Evolutionary conservation across 2,113 vertebrate genomes (phyloP).

Genomic region (Prunella fulvescens): DNA sequence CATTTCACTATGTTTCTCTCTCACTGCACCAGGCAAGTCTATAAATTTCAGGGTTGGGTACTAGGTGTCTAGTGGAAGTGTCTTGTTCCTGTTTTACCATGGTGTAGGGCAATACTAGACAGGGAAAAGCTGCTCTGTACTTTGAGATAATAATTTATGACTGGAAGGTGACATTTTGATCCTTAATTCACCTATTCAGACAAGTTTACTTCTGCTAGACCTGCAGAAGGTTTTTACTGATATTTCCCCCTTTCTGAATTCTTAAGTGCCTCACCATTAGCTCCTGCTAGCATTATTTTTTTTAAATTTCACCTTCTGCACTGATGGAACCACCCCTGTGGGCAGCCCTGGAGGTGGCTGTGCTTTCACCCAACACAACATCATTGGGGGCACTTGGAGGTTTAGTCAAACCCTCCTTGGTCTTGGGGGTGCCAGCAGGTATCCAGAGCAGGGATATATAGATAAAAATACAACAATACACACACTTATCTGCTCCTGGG

Average conservation of each 20-base stretch:
- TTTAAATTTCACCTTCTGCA: background rate
- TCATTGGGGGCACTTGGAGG: background rate
- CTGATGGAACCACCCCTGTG: background rate
- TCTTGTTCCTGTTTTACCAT: background rate
- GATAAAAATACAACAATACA: background rate
- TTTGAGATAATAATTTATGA: background rate
- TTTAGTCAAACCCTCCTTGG: background rate
- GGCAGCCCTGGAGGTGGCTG: accelerated
- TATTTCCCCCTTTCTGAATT: background rate
- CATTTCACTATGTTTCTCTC: background rate
- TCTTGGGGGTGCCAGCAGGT: background rate
- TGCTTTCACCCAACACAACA: background rate
- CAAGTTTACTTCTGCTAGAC: background rate
- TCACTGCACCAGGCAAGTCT: background rate
- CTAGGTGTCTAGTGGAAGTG: background rate
- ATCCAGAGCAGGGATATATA: background rate
- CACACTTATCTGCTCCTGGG: background rate
- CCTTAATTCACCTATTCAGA: background rate
- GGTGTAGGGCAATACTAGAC: background rate
- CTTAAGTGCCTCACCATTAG: background rate
- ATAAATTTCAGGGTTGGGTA: background rate
- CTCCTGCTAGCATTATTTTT: background rate
- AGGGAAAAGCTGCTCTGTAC: background rate
- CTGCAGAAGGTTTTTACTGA: background rate
- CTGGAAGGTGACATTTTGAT: background rate